Conservation (phyloP, 1,140 invertebrate genomes). For the Zaprionus tsacasi region DNA sequence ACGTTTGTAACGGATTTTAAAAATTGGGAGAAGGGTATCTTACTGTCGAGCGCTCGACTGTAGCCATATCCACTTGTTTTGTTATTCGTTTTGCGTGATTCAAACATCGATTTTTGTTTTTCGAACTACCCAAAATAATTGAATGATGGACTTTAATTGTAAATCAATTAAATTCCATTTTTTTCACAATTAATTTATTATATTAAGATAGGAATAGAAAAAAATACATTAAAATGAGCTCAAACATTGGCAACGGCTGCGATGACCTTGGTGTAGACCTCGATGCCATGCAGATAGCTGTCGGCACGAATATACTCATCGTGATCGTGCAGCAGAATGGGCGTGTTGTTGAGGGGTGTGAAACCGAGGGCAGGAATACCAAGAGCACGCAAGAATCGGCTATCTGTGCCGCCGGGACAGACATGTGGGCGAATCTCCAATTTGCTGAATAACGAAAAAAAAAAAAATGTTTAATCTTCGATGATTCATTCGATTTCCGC, state of each 20-base stretch:
- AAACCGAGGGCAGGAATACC: constrained; percentile 91
- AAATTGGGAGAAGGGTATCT: too few relatives aligned
- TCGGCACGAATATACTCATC: constrained; percentile 90
- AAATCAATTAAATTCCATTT: neutral
- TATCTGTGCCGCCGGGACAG: constrained; percentile 93
- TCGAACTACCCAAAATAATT: neutral
- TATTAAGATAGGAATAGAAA: neutral
- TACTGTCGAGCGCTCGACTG: too few relatives aligned
- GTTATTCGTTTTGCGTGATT: neutral
- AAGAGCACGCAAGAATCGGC: constrained; percentile 89
- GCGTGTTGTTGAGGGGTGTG: constrained; percentile 91
- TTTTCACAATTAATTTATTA: neutral
- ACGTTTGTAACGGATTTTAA: too few relatives aligned
- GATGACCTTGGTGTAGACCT: constrained; percentile 88
- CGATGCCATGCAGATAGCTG: constrained; percentile 89
- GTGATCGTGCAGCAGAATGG: constrained; percentile 90
- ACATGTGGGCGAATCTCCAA: constrained; percentile 88
- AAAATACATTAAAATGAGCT: constrained; percentile 21
- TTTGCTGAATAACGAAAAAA: constrained; percentile 59
- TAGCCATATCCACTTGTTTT: too few relatives aligned
- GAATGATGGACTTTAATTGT: constrained; percentile 4
- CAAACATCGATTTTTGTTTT: neutral
- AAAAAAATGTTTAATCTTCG: neutral
- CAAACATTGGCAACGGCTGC: constrained; percentile 85
- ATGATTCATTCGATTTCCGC: neutral